These are phyloP conservation scores for Phyllopteryx taeniolatus DNA, from an alignment of 2,113 vertebrate genomes.

Conservation along the genomic window DNA sequence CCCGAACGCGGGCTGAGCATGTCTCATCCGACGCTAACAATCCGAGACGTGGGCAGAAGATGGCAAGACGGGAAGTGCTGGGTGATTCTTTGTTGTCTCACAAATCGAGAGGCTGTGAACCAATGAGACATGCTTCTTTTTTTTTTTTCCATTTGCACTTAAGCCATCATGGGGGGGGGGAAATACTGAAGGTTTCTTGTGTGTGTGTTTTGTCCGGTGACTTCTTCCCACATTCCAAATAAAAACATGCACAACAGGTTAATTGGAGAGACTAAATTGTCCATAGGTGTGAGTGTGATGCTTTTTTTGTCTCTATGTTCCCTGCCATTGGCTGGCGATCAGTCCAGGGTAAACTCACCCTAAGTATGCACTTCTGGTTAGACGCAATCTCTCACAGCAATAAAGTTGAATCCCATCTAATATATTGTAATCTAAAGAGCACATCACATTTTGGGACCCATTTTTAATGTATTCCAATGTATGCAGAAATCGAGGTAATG, in stretches of 20 bases:
- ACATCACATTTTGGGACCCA: background rate
- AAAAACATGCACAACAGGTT: background rate
- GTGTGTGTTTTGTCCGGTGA: background rate
- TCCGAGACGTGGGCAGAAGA: conserved; percentile 40
- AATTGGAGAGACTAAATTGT: background rate
- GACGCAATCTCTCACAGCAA: too few relatives aligned
- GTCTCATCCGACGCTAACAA: conserved; percentile 63
- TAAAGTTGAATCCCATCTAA: background rate
- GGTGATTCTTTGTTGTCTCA: conserved; percentile 2
- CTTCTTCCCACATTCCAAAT: background rate
- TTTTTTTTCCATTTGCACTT: background rate
- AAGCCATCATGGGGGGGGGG: background rate
- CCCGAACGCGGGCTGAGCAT: conserved; percentile 50
- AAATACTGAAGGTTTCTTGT: background rate
- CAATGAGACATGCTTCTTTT: background rate
- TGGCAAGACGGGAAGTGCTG: background rate
- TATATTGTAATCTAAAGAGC: background rate
- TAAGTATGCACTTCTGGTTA: too few relatives aligned
- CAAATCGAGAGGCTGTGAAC: background rate
- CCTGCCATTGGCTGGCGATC: too few relatives aligned
- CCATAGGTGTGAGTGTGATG: background rate
- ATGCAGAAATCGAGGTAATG: too few relatives aligned
- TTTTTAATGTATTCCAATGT: too few relatives aligned
- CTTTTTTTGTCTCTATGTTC: background rate
- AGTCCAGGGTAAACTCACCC: too few relatives aligned